Evolutionary conservation across 2,888 invertebrate genomes (phyloP), one percentile per base, ranked within the genome.

Genomic region (Zaprionus obscuricornis): DNA sequence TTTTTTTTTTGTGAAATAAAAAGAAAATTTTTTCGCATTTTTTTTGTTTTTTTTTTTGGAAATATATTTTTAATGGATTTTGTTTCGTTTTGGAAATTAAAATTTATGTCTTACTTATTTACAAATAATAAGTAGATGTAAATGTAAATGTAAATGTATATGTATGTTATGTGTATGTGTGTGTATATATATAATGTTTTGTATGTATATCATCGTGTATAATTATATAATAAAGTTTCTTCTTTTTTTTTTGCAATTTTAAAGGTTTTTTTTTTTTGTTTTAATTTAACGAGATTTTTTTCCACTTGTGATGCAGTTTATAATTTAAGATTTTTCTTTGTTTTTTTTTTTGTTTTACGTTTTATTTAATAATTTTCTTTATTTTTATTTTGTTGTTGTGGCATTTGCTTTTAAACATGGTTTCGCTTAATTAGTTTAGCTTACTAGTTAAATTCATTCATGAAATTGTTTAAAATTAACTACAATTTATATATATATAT

Each of bases 81-180:
- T 56, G 69, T 67, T 74, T 79, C 36, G 57, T 58, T 59, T 57
- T 77, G 49, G 57, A 84, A 79, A 84, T 84, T 58, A 84, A 73
- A 78, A 78, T 60, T 43, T 57, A 59, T 69, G 69, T 67, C 36
- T 73, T 59, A 74, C 85, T 81, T 82, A 81, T 85, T 81, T 81
- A 81, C 85, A 81, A 85, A 82, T 82, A 81, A 81, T 85, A 81
- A 81, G 85, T 81, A 82, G 66, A 66, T 68, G 78, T 78, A 64
- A 37, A 54, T 77, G 65, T 79, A 49, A 54, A 42, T 67, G 26
- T 67, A 46, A 46, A 56, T 51, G 56, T 65, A 65, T 45, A 50
- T 42, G 36, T 16, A 34, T 34, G 8, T 34, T n/a, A 27, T 27
- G n/a, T n/a, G 8, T 33, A 31, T 63, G 33, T 65, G 43, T 58